Evolutionary conservation across 2,888 invertebrate genomes (phyloP), one percentile per base, ranked within the genome.

Genomic region (Nomada ruficornis): DNA sequence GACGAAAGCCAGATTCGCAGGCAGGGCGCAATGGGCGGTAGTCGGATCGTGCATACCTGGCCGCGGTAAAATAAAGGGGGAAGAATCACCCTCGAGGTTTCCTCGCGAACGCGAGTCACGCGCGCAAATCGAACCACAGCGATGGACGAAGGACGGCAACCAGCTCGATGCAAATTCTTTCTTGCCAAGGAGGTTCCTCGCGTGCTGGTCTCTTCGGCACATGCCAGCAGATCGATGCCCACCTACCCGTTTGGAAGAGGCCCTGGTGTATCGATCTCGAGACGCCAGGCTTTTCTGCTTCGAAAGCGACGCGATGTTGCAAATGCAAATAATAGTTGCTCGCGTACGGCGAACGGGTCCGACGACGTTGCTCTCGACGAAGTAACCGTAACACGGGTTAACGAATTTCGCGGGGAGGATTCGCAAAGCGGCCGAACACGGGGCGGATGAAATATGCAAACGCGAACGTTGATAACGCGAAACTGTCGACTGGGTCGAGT

Each of bases 151-250:
- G 64, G 50, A 63, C 65, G 67, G 42, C 50, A 65, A 67, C 23
- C 54, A 50, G 67, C 55, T 42, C 74, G 74, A 75, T 70, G 77
- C 64, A 81, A 81, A 77, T 69, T 80, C 84, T 77, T 78, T 82
- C 73, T 71, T 60, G 26, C 65, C 55, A 57, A 64, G 36, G 65
- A 26, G 42, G 65, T 20, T 23, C 72, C 67, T 84, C 62, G 85
- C 85, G 77, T 84, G 84, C 54, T 59, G 75, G 18, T 80, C 50
- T 57, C 52, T 20, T 72, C n/a, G 54, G 23, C 63, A 72, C 68
- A 75, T 77, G 77, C 79, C 75, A 20, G 67, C 81, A 70, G 74
- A 79, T 86, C 86, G 82, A 82, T 85, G 80, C 62, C 9, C 85
- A 80, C 65, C 80, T 82, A 83, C 80, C 76, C 76, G 71, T 82